These are phyloP conservation scores for Thymelicus sylvestris DNA, from an alignment of 2,888 invertebrate genomes.

Conservation along the genomic window DNA sequence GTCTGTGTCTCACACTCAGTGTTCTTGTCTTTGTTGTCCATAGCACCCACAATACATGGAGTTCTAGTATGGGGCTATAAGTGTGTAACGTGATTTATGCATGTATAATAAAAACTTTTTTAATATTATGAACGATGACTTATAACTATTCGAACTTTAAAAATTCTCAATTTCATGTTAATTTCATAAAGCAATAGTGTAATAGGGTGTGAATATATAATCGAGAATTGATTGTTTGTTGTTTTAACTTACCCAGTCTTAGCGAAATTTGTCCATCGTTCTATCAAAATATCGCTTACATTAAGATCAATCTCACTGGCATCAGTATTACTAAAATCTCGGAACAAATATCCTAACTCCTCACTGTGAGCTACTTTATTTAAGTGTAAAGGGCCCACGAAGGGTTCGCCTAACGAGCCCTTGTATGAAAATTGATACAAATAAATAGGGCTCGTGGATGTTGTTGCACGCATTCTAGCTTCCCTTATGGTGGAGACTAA, in stretches of 20 bases:
- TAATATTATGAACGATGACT: no score
- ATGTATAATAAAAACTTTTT: no score
- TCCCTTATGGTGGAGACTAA: slow-evolving; percentile 69
- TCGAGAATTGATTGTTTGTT: neutral
- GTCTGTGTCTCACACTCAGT: no score
- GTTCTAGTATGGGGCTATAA: no score
- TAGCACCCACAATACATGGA: no score
- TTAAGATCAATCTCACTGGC: slow-evolving; percentile 52
- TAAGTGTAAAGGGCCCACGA: slow-evolving; percentile 58
- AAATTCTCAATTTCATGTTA: no score
- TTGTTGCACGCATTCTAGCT: slow-evolving; percentile 55
- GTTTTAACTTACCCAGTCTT: slow-evolving; percentile 62
- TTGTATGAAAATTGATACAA: slow-evolving; percentile 76
- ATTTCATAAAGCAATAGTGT: no score
- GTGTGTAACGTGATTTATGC: no score
- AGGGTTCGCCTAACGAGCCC: slow-evolving; percentile 60
- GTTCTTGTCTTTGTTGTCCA: no score
- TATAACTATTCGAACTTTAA: no score
- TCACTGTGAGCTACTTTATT: slow-evolving; percentile 67
- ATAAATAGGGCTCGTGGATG: slow-evolving; percentile 54
- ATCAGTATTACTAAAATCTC: slow-evolving; percentile 44
- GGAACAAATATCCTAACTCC: slow-evolving; percentile 71
- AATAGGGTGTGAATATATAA: neutral
- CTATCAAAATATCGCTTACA: slow-evolving; percentile 63
- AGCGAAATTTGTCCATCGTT: slow-evolving; percentile 76